Evolutionary conservation across 2,797 vertebrate genomes (phyloP), one percentile per base, ranked within the genome.

Genomic region (Geotrypetes seraphini): DNA sequence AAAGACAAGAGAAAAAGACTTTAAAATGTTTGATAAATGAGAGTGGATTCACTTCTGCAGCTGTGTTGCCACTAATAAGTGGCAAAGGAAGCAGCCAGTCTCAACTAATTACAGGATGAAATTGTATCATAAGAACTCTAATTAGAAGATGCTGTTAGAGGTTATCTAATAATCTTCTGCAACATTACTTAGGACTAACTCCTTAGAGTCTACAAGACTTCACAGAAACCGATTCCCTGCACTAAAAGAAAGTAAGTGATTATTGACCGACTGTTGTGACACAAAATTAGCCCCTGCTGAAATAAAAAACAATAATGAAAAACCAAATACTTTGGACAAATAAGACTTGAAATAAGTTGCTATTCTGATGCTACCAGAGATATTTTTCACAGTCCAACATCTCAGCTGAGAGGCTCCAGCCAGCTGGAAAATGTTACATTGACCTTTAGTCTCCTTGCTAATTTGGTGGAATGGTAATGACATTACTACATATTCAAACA

Each of bases 111-210:
- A 96, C 86, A 88, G 87, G 82, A 88, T 88, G 84, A 92, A 91
- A 95, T 88, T 93, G 87, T 91, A 90, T 96, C 88, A 93, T 92
- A 92, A 91, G 90, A 92, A 90, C 89, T 88, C 85, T 92, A 94
- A 96, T 95, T 92, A 95, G 85, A 88, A 86, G 88, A 90, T 78
- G 86, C 86, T 90, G 88, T 87, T 92, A 81, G 69, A 92, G 87
- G 91, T 94, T 91, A 96, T 93, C 89, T 89, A 86, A 87, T 88
- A 86, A 96, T 97, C 88, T 89, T 74, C 81, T 77, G 79, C 79
- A 68, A 66, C 79, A 83, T 88, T 91, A 89, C 87, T 70, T 81
- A 78, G 69, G 54, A 78, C 77, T 81, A 88, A 87, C 84, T 84
- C 81, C 54, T 78, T 69, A 74, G 76, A 68, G 63, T 69, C 66